Conservation (phyloP, 2,888 invertebrate species). For the Branchellion lobata region DNA sequence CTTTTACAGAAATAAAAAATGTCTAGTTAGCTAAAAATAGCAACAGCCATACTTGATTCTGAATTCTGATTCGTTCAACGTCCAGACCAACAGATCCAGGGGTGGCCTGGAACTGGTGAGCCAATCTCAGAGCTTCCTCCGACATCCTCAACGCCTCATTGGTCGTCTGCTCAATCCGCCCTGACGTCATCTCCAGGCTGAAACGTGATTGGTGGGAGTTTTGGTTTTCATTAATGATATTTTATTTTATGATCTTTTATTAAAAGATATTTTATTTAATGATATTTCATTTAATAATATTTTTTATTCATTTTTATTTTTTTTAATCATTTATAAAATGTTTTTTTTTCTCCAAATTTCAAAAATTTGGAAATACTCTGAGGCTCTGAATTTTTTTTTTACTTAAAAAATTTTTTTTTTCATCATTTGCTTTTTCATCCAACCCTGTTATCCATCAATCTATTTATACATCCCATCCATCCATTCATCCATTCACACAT, state of each 20-base stretch:
- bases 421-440: no score
- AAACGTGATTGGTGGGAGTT: constrained; percentile 46
- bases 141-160: constrained; percentile 81
- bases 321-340: no score
- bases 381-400: no score
- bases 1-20: neutral
- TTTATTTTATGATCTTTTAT: no score
- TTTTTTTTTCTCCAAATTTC: no score
- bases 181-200: constrained; percentile 72
- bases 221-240: neutral
- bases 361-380: no score
- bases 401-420: no score
- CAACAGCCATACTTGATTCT: neutral
- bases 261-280: no score
- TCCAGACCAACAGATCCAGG: constrained; percentile 57
- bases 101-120: constrained; percentile 67
- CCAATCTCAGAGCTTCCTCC: constrained; percentile 75
- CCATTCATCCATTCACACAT: no score
- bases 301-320: no score
- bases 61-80: constrained; percentile 55
- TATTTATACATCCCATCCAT: no score
- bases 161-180: constrained; percentile 74
- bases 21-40: neutral
- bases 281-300: neutral
- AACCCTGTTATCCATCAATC: no score